Percentiles rank a stretch among this genome's conserved stretches.
Evolutionary conservation across 2,797 vertebrate genomes (phyloP).

Genomic region (Cebuella pygmaea): DNA sequence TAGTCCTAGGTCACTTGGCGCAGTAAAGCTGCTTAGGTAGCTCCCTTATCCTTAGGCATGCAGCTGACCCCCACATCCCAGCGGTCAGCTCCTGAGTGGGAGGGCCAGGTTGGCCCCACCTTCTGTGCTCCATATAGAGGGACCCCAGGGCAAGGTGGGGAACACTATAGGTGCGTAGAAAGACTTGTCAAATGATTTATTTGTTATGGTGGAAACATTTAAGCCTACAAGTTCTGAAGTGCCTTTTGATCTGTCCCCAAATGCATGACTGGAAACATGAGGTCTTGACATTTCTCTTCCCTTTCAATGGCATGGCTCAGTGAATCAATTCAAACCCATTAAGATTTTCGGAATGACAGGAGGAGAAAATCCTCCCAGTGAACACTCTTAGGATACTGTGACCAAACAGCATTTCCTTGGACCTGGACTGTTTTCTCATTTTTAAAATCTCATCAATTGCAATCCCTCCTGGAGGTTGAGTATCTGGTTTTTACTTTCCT

Average conservation of each 20-base stretch:
- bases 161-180: not conserved
- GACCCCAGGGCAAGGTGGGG: not conserved
- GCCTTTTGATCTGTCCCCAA: not conserved
- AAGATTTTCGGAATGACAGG: slow-evolving; percentile 65
- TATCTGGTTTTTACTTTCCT: slow-evolving; percentile 37
- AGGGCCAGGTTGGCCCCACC: not conserved
- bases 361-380: slow-evolving; percentile 57
- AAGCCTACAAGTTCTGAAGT: slow-evolving; percentile 31
- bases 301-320: slow-evolving; percentile 42
- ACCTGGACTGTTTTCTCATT: slow-evolving; percentile 44
- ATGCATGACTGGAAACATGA: not conserved
- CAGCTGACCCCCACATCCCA: not conserved
- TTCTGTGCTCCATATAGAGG: not conserved
- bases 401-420: slow-evolving; percentile 64
- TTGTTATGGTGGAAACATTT: slow-evolving; percentile 22
- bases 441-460: slow-evolving; percentile 64
- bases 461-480: slow-evolving; percentile 52
- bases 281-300: slow-evolving; percentile 23
- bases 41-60: not conserved
- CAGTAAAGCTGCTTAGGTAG: not conserved
- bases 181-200: not conserved
- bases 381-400: slow-evolving; percentile 55
- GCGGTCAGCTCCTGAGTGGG: not conserved
- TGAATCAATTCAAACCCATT: slow-evolving; percentile 71
- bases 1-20: not conserved